phyloP scores from a whole-genome alignment of 2,113 vertebrate species.

The Equus quagga region DNA sequence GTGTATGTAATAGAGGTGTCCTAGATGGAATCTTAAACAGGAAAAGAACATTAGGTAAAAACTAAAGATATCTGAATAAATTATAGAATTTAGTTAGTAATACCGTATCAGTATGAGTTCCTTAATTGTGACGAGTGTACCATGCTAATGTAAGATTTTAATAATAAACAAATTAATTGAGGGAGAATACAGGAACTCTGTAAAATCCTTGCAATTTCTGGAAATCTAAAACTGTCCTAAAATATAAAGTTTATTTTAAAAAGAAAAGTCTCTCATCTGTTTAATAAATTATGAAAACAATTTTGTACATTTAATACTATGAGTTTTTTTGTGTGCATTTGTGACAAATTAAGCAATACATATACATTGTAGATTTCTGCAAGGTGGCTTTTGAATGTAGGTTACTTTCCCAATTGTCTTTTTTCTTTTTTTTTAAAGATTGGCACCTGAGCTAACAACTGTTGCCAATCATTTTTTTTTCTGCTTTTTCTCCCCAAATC shows the following conservation, averaged over 20 bases:
- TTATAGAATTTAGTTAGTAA: neutral
- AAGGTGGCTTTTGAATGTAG: neutral
- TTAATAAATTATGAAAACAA: neutral
- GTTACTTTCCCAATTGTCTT: neutral
- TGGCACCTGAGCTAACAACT: too few relatives aligned
- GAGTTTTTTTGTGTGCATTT: neutral
- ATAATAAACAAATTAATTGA: neutral
- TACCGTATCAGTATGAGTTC: neutral
- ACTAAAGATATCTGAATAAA: neutral
- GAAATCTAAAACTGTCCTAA: neutral
- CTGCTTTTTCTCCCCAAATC: too few relatives aligned
- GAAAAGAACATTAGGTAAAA: neutral
- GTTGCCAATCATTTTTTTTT: too few relatives aligned
- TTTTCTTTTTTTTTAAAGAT: too few relatives aligned
- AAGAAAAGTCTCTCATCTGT: neutral
- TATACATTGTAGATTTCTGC: neutral
- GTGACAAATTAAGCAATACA: neutral
- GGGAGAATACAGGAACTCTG: neutral
- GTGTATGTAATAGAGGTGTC: neutral
- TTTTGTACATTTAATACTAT: neutral
- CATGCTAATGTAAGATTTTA: neutral
- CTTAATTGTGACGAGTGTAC: neutral
- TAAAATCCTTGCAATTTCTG: neutral
- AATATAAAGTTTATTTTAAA: neutral
- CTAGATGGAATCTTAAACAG: neutral